phyloP scores from a whole-genome alignment of 2,888 invertebrate genomes.

The Nemurella pictetii region DNA sequence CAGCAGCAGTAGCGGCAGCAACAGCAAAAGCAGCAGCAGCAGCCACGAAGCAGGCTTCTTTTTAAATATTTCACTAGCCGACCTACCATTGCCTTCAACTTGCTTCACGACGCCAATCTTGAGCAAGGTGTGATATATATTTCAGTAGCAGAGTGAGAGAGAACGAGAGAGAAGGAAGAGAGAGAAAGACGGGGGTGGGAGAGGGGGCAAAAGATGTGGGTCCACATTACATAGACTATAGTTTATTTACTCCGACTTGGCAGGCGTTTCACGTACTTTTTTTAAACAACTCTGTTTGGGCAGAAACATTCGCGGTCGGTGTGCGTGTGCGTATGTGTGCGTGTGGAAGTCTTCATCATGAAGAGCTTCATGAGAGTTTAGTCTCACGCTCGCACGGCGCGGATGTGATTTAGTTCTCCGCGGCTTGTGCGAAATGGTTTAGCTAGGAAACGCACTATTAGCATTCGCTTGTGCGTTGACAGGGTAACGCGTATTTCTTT shows the following conservation, averaged over 20 bases:
- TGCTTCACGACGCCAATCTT: constrained; percentile 19
- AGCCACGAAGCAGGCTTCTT: not conserved
- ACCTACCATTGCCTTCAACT: constrained; percentile 1
- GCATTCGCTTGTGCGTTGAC: too few species aligned
- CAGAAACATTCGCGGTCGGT: not conserved
- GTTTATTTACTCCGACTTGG: constrained; percentile 7
- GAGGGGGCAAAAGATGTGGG: not conserved
- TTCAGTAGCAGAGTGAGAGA: constrained; percentile 17
- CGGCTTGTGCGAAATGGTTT: not conserved
- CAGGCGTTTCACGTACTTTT: constrained; percentile 3
- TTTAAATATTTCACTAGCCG: constrained; percentile 24
- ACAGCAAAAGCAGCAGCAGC: not conserved
- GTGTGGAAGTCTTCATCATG: not conserved
- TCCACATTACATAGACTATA: constrained; percentile 12
- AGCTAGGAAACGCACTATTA: too few species aligned
- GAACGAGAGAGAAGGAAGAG: not conserved
- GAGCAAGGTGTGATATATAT: constrained; percentile 26
- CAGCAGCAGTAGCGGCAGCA: not conserved
- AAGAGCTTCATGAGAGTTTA: not conserved
- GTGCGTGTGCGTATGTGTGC: not conserved
- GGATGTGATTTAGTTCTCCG: not conserved
- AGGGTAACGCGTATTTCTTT: too few species aligned
- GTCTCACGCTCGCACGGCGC: not conserved
- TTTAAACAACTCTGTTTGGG: constrained; percentile 4
- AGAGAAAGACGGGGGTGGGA: not conserved